These are phyloP conservation scores for Euplagia quadripunctaria DNA, from an alignment of 2,888 invertebrate genomes.

Conservation along the genomic window DNA sequence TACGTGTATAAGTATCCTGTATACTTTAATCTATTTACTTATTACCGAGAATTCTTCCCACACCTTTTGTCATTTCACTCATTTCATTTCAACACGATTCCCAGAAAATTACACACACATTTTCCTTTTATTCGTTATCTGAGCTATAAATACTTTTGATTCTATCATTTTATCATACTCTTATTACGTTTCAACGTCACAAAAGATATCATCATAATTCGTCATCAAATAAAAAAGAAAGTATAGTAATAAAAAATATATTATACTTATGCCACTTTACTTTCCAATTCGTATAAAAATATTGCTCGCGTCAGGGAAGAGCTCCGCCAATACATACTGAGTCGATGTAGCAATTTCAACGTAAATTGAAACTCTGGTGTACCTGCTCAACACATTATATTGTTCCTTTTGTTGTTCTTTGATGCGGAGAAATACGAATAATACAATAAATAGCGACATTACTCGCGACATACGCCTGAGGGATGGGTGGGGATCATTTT, in stretches of 20 bases:
- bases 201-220: neutral
- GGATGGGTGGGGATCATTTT: conserved; percentile 53
- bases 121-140: neutral
- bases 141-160: neutral
- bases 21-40: neutral
- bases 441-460: conserved; percentile 71
- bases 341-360: conserved; percentile 62
- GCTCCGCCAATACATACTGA: conserved; percentile 46
- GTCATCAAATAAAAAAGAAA: conserved; percentile 11
- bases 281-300: conserved; percentile 54
- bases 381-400: conserved; percentile 49
- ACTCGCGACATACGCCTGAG: conserved; percentile 58
- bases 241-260: conserved; percentile 20
- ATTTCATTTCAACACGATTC: conserved; percentile 19
- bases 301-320: conserved; percentile 38
- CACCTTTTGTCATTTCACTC: neutral
- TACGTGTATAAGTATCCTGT: too few species aligned
- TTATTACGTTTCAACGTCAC: neutral
- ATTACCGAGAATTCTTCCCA: neutral
- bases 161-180: neutral
- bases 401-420: conserved; percentile 68
- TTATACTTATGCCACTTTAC: conserved; percentile 40
- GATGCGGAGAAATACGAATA: conserved; percentile 69
- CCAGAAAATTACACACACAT: conserved; percentile 19
- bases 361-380: conserved; percentile 60